Conservation (phyloP, 2,797 vertebrate species). For the Thripadectes ignobilis region DNA sequence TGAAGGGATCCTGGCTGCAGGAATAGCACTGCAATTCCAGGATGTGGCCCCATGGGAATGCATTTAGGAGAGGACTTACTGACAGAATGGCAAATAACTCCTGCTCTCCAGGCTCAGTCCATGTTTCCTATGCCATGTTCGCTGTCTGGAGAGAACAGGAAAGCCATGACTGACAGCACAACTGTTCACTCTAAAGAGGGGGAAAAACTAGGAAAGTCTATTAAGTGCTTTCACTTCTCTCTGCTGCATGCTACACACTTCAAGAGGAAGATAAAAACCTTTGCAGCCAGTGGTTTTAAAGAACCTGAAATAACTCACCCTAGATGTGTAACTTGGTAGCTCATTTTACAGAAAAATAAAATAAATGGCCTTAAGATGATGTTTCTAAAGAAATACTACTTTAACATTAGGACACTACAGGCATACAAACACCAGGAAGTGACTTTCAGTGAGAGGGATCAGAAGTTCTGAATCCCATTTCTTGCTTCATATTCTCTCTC, state of each 20-base stretch:
- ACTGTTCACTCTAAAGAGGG: background rate
- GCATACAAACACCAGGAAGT: background rate
- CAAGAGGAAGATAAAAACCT: background rate
- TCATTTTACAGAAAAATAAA: background rate
- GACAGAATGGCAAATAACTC: constrained; percentile 13
- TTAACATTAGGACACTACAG: background rate
- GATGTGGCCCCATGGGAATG: constrained; percentile 37
- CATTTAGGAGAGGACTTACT: constrained; percentile 27
- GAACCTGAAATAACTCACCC: background rate
- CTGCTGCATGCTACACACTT: background rate
- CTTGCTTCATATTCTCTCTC: background rate
- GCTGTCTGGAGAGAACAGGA: background rate
- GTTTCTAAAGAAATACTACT: background rate
- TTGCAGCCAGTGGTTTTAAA: background rate
- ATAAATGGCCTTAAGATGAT: background rate
- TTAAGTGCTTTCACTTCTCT: background rate
- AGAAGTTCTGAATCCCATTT: background rate
- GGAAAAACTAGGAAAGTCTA: background rate
- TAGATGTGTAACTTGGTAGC: background rate
- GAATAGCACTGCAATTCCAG: constrained; percentile 55
- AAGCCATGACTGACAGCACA: background rate
- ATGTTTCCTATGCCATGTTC: background rate
- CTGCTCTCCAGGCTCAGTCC: background rate
- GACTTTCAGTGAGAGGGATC: background rate
- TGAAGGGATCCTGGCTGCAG: constrained; percentile 51